A percentile compares a stretch with the other conserved stretches of the same genome.
These are phyloP conservation scores for Camelus bactrianus DNA, from an alignment of 2,113 vertebrate species.

Conservation along the genomic window DNA sequence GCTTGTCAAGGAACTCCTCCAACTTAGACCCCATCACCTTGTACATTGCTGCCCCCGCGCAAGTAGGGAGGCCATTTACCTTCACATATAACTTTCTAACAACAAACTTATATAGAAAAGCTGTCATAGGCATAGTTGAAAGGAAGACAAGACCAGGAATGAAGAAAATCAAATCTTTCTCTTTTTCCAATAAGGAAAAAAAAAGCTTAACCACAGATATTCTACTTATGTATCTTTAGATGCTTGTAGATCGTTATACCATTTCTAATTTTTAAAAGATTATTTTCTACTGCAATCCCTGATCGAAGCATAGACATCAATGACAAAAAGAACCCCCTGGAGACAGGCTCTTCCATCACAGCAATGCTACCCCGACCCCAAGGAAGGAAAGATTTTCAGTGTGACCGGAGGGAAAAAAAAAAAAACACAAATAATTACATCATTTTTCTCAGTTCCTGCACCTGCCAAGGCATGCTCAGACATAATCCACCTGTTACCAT, in stretches of 20 bases:
- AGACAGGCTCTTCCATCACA: background rate
- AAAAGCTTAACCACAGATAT: background rate
- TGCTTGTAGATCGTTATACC: background rate
- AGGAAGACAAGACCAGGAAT: background rate
- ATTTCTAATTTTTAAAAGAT: conserved; percentile 9
- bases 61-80: background rate
- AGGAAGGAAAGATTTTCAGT: conserved; percentile 66
- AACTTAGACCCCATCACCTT: background rate
- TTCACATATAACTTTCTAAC: conserved; percentile 12
- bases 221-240: conserved; percentile 46
- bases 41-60: background rate
- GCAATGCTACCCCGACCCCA: background rate
- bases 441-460: conserved; percentile 76
- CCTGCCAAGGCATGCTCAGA: conserved; percentile 27
- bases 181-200: conserved; percentile 18
- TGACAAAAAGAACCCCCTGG: background rate
- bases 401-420: conserved; percentile 51
- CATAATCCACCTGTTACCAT: conserved; percentile 69
- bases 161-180: background rate
- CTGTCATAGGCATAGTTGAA: background rate
- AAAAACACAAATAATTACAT: conserved; percentile 78
- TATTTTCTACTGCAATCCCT: conserved; percentile 31
- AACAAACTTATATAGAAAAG: conserved; percentile 16
- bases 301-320: conserved; percentile 2
- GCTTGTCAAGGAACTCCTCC: background rate